Evolutionary conservation across 2,888 invertebrate species (phyloP).

Genomic region (Malthinus flaveolus): DNA sequence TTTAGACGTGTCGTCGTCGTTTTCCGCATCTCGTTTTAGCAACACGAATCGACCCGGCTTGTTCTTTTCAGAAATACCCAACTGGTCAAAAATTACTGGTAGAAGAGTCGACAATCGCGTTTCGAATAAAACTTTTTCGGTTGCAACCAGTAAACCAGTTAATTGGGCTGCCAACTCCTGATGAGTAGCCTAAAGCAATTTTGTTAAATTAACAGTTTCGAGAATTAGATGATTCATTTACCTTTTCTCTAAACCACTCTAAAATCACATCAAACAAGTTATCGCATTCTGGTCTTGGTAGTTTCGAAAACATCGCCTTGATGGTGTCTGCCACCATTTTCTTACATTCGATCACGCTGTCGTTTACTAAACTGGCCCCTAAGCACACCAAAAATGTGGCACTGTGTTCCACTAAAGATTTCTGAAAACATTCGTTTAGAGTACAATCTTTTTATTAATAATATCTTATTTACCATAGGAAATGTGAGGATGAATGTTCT

Average conservation of each 20-base stretch:
- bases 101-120: slow-evolving; percentile 64
- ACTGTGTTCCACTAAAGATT: slow-evolving; percentile 62
- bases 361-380: slow-evolving; percentile 79
- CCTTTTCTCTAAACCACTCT: slow-evolving; percentile 70
- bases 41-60: slow-evolving; percentile 64
- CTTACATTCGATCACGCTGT: slow-evolving; percentile 75
- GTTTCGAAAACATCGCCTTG: slow-evolving; percentile 66
- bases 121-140: slow-evolving; percentile 74
- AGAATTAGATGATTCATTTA: slow-evolving; percentile 38
- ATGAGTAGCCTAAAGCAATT: slow-evolving; percentile 60
- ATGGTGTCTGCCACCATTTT: slow-evolving; percentile 74
- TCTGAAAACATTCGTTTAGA: slow-evolving; percentile 53
- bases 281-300: slow-evolving; percentile 62
- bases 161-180: slow-evolving; percentile 78
- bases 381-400: slow-evolving; percentile 75
- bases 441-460: background rate
- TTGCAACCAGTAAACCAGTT: slow-evolving; percentile 76
- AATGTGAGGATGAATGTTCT: slow-evolving; percentile 76
- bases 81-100: slow-evolving; percentile 57
- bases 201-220: no score
- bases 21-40: slow-evolving; percentile 50
- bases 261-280: slow-evolving; percentile 72
- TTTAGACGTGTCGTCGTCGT: slow-evolving; percentile 56
- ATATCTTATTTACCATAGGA: slow-evolving; percentile 69
- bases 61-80: slow-evolving; percentile 40